Evolutionary conservation across 2,888 invertebrate genomes (phyloP).

Genomic region (Acronicta psi): DNA sequence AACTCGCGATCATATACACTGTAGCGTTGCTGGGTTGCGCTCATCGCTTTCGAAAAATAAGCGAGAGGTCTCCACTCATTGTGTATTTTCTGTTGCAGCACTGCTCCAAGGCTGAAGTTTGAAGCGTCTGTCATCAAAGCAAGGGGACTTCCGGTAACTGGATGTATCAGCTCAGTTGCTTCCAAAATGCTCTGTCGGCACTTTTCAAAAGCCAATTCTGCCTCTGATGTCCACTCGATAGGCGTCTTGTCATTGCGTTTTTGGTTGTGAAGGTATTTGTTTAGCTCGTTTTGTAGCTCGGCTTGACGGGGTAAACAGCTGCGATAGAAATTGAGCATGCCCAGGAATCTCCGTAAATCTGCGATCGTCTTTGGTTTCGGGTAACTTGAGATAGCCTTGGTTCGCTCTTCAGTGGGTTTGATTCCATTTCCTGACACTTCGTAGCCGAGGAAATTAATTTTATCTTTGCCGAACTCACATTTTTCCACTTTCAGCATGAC

Average conservation of each 20-base stretch:
- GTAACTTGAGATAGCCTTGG: neutral
- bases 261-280: no score
- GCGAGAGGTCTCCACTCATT: neutral
- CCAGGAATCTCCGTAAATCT: conserved; percentile 2
- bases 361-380: conserved; percentile 1
- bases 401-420: conserved; percentile 10
- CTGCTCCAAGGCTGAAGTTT: neutral
- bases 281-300: neutral
- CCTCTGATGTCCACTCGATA: no score
- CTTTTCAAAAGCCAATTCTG: no score
- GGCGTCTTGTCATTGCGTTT: no score
- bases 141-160: neutral
- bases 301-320: conserved; percentile 5
- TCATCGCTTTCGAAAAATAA: neutral
- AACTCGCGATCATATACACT: neutral
- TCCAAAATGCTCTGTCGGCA: no score
- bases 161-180: neutral
- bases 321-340: conserved; percentile 6
- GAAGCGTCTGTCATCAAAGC: neutral
- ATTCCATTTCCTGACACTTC: neutral
- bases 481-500: conserved; percentile 1
- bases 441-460: conserved; percentile 9
- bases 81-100: neutral
- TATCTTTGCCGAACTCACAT: conserved; percentile 1
- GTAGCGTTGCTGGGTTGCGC: neutral